Evolutionary conservation across 2,113 vertebrate genomes (phyloP).

Genomic region (Oryzias celebensis): DNA sequence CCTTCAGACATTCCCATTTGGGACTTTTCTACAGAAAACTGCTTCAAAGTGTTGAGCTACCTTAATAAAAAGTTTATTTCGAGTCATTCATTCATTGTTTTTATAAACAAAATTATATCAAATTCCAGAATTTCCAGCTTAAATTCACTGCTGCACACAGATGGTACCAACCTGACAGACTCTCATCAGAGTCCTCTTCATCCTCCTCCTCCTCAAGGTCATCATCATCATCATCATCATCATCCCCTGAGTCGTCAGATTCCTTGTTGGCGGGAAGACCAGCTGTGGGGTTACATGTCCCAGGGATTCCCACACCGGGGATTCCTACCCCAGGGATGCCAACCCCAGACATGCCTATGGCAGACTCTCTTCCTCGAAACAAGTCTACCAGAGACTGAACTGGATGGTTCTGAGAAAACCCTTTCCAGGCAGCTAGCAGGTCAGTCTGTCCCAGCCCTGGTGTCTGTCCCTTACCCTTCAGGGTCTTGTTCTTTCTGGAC

Average conservation of each 20-base stretch:
- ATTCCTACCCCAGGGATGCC: slow-evolving; percentile 71
- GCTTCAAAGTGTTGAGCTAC: too few species aligned
- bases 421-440: slow-evolving; percentile 77
- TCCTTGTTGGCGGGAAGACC: slow-evolving; percentile 91
- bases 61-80: too few species aligned
- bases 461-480: slow-evolving; percentile 71
- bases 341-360: slow-evolving; percentile 70
- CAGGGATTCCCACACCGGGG: slow-evolving; percentile 68
- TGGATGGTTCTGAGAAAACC: slow-evolving; percentile 84
- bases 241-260: slow-evolving; percentile 94
- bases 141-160: not conserved
- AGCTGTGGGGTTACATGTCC: slow-evolving; percentile 67
- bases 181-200: slow-evolving; percentile 92
- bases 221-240: slow-evolving; percentile 88
- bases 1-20: not conserved
- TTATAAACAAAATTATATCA: not conserved
- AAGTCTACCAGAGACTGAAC: slow-evolving; percentile 88
- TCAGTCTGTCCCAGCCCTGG: slow-evolving; percentile 56
- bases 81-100: too few species aligned
- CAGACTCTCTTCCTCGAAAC: slow-evolving; percentile 88
- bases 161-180: slow-evolving; percentile 87
- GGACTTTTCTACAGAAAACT: too few species aligned
- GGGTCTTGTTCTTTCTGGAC: slow-evolving; percentile 87
- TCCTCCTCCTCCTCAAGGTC: slow-evolving; percentile 91
- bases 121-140: not conserved